Conservation (phyloP, 1,140 invertebrate species). For the Thaumatotibia leucotreta region DNA sequence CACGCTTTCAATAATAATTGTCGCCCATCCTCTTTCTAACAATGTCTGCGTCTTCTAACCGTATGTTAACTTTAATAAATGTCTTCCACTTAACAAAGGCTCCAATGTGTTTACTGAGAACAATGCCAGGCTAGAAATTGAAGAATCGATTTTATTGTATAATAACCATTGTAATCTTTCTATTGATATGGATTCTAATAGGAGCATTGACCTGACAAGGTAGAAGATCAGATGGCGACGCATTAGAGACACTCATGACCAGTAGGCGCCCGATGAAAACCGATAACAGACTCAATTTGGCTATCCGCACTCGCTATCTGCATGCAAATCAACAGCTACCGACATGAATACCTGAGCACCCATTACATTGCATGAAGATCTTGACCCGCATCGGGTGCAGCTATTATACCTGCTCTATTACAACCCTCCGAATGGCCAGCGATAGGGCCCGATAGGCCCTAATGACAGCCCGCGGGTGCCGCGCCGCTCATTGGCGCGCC, state of each 20-base stretch:
- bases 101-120: background rate
- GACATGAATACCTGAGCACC: background rate
- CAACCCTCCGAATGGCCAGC: background rate
- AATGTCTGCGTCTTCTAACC: background rate
- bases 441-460: conserved; percentile 29
- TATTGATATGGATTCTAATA: background rate
- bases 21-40: background rate
- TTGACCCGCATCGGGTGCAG: conserved; percentile 42
- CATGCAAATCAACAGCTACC: conserved; percentile 6
- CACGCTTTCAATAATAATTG: background rate
- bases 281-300: background rate
- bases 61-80: background rate
- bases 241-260: background rate
- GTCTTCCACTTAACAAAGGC: background rate
- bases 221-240: background rate
- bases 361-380: conserved; percentile 26
- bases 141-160: background rate
- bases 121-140: background rate
- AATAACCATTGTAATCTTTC: background rate
- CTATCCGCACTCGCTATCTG: background rate
- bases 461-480: conserved; percentile 45
- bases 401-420: conserved; percentile 25
- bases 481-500: conserved; percentile 45
- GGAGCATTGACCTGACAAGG: background rate
- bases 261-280: background rate